phyloP scores from a whole-genome alignment of 2,888 invertebrate genomes.

The Patella ulyssiponensis region DNA sequence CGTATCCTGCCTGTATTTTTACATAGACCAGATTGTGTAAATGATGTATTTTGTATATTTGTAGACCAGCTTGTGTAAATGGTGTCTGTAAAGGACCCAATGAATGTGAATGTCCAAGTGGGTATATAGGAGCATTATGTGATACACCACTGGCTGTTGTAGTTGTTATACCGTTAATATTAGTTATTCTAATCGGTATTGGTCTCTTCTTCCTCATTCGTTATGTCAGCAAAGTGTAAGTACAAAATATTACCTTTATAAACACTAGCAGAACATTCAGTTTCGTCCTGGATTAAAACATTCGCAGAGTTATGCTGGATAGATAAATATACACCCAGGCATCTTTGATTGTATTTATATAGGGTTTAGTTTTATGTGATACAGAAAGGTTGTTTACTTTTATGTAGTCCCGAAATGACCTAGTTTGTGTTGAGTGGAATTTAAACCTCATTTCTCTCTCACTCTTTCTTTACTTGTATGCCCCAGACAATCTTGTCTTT shows the following conservation, averaged over 20 bases:
- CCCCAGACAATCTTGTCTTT: too few species aligned
- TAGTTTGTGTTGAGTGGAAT: too few species aligned
- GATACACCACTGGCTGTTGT: constrained; percentile 30
- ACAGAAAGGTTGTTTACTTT: too few species aligned
- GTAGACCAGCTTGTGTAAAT: constrained; percentile 36
- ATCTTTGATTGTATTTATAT: too few species aligned
- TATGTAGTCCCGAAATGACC: too few species aligned
- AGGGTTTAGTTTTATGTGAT: too few species aligned
- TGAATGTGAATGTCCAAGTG: constrained; percentile 41
- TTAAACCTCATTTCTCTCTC: too few species aligned
- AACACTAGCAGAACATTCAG: not conserved
- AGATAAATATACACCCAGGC: too few species aligned
- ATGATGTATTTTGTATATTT: constrained; percentile 5
- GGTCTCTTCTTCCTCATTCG: constrained; percentile 30
- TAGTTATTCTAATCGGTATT: constrained; percentile 26
- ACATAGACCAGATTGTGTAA: too few species aligned
- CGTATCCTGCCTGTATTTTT: too few species aligned
- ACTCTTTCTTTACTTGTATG: too few species aligned
- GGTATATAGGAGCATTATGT: constrained; percentile 41
- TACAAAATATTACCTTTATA: not conserved
- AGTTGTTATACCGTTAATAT: constrained; percentile 33
- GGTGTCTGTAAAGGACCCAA: constrained; percentile 44
- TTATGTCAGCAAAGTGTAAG: constrained; percentile 16
- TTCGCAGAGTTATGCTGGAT: too few species aligned
- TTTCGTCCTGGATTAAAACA: not conserved